Base-by-base conservation (phyloP, 2,113 vertebrate species). In the Siniperca chuatsi region DNA sequence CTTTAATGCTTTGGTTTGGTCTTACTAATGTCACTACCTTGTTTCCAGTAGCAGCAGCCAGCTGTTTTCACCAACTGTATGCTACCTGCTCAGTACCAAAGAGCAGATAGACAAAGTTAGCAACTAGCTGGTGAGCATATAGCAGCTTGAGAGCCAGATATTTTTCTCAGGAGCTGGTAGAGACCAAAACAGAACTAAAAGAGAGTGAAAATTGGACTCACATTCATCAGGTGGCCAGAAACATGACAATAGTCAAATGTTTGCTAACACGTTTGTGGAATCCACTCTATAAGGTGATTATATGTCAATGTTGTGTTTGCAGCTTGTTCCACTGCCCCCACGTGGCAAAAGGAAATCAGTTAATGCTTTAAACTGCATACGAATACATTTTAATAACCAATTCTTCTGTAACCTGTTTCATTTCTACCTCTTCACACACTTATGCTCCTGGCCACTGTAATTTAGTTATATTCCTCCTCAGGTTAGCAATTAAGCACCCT, bases 401-500 rank as follows among this genome's bases (percentile, higher is more conserved):
- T 68, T 62, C 37, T 78, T 46, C 37, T 25, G 21, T 50, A 67
- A 75, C 33, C 52, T 66, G 37, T 65, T 61, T 64, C 1, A n/a
- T 64, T 70, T 37, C n/a, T 9, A 15, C 46, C 16, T 60, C 60
- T 61, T 74, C 42, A 12, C 76, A 48, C 71, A 3, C 12, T 57
- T 25, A 4, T 21, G 40, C 85, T 71, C 48, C 23, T 18, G 68
- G 74, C 33, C 52, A 15, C 65, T 42, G 61, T 52, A 50, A 73
- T 70, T 46, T 40, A 78, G 64, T 48, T 33, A 60, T 74, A 58
- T 57, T 48, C 58, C 46, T 64, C 48, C 48, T 84, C 84, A 65
- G 83, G 74, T 79, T 81, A 65, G n/a, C 67, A 75, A 69, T 87
- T 79, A 79, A 35, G 29, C 75, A 37, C 82, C 75, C 70, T 78